A percentile compares a stretch with the other conserved stretches of the same genome.
These are phyloP conservation scores for Thysanoteuthis rhombus DNA, from an alignment of 2,888 invertebrate genomes.

Conservation along the genomic window DNA sequence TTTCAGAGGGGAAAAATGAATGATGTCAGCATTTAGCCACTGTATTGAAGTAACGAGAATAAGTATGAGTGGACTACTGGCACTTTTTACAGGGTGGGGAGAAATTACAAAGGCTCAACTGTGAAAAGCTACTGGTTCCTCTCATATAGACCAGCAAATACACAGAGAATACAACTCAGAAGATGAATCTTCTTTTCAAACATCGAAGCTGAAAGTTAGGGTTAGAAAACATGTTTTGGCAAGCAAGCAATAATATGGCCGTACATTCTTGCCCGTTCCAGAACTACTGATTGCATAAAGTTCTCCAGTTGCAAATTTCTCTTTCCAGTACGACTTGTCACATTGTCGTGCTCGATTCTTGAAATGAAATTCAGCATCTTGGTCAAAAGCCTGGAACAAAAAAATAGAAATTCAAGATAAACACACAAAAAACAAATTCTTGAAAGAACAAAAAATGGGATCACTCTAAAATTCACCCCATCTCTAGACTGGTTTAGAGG, in stretches of 20 bases:
- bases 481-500: too few species aligned
- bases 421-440: not conserved
- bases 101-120: too few species aligned
- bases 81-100: too few species aligned
- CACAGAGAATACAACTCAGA: not conserved
- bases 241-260: not conserved
- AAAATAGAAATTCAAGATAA: not conserved
- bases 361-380: slow-evolving; percentile 68
- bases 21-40: too few species aligned
- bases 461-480: too few species aligned
- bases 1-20: too few species aligned
- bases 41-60: too few species aligned
- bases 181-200: not conserved
- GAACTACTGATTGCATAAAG: slow-evolving; percentile 53
- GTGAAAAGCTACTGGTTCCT: not conserved
- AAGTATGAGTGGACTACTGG: too few species aligned
- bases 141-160: not conserved
- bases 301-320: slow-evolving; percentile 59
- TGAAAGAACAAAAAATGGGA: not conserved
- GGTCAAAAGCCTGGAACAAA: slow-evolving; percentile 66
- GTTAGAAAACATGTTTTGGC: not conserved
- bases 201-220: not conserved
- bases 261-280: slow-evolving; percentile 35
- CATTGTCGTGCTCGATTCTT: slow-evolving; percentile 65
- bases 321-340: slow-evolving; percentile 62